phyloP scores from a whole-genome alignment of 2,113 vertebrate genomes.

The Diadophis punctatus region DNA sequence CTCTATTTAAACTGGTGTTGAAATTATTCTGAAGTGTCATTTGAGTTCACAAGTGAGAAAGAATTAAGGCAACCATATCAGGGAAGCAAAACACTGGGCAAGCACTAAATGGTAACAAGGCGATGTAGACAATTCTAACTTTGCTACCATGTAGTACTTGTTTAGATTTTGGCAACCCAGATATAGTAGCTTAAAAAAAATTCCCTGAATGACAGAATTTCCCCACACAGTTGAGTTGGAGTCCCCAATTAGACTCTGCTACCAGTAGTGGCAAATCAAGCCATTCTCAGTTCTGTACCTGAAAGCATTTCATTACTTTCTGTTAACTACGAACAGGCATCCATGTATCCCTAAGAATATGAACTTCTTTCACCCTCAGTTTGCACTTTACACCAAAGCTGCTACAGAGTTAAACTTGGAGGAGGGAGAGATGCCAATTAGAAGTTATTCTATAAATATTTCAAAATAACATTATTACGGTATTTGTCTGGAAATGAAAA shows the following conservation, averaged over 20 bases:
- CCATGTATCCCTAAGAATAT: no score
- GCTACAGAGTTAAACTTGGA: neutral
- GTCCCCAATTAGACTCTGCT: neutral
- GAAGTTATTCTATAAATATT: neutral
- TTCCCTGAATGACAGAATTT: neutral
- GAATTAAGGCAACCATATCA: neutral
- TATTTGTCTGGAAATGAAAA: neutral
- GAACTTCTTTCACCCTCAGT: neutral
- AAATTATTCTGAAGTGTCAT: neutral
- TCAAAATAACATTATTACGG: neutral
- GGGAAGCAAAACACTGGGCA: neutral
- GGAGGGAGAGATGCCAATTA: neutral
- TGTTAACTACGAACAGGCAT: neutral
- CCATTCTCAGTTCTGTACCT: no score
- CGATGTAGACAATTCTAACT: neutral
- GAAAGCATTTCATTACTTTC: neutral
- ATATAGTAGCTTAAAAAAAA: neutral
- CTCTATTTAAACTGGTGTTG: neutral
- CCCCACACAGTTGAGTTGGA: fast-evolving
- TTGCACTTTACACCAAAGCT: neutral
- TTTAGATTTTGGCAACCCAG: neutral
- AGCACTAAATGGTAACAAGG: neutral
- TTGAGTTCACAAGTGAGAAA: neutral
- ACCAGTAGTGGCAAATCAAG: neutral
- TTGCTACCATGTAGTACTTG: neutral